Percentiles rank a stretch among this genome's conserved stretches.
Conservation (phyloP, 2,888 invertebrate species). For the Pherbina coryleti region DNA sequence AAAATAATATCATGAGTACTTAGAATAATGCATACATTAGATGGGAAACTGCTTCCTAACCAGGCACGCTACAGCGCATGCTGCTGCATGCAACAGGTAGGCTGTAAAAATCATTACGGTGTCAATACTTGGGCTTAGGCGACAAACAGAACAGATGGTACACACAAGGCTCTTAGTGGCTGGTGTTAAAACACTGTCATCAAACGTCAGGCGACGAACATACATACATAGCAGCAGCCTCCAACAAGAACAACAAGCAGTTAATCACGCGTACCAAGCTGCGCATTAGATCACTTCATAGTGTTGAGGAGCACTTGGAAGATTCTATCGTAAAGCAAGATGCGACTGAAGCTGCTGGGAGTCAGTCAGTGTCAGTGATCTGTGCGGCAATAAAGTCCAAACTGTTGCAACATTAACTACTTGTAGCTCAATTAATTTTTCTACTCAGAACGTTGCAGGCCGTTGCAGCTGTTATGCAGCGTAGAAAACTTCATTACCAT, state of each 20-base stretch:
- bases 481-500: constrained; percentile 24
- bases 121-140: constrained; percentile 4
- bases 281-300: constrained; percentile 24
- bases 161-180: neutral
- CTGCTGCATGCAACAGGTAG: neutral
- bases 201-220: constrained; percentile 5
- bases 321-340: neutral
- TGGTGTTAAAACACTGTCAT: constrained; percentile 35
- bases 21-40: neutral
- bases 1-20: neutral
- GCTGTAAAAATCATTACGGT: constrained; percentile 3
- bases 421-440: constrained; percentile 50
- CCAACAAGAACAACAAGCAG: constrained; percentile 5
- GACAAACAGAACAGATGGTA: constrained; percentile 3
- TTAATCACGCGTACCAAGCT: constrained; percentile 20
- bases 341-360: neutral
- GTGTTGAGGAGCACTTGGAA: neutral
- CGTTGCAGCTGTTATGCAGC: neutral
- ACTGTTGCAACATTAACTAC: constrained; percentile 33
- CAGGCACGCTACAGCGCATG: neutral
- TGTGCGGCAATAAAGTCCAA: constrained; percentile 22
- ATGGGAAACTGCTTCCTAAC: neutral
- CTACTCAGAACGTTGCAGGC: neutral
- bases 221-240: neutral
- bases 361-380: constrained; percentile 17